Base-by-base conservation (phyloP, 2,113 vertebrate genomes). In the Patagioenas fasciata region DNA sequence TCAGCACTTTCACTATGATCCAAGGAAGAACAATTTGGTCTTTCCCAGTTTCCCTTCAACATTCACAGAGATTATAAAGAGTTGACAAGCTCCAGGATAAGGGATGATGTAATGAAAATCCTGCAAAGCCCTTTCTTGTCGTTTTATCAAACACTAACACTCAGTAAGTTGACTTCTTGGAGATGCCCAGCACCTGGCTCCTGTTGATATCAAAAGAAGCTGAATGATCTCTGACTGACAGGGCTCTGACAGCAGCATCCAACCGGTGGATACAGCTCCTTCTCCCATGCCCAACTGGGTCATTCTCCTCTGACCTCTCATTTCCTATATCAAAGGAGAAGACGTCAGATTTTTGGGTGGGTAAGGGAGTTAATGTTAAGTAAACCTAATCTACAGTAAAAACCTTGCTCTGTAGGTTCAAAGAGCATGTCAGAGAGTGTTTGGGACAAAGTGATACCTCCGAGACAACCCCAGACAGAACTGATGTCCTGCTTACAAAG, bases 261-360 rank as follows among this genome's bases (percentile, higher is more conserved):
- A 53, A 3, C 10, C 3, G 0, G 51, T 54, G 60, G 86, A 89
- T 21, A 13, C 6, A 7, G 17, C 19, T 95, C 69, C 51, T 10
- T 77, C 38, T 91, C 56, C 88, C 56, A 24, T 95, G 47, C 67
- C 75, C 75, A 24, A 2, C 25, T 3, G 50, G 25, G 17, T 83
- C 72, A 5, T 56, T 51, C 17, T 47, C 67, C 75, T 73, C 47
- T 0, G 24, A 80, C 92, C 83, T 95, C 85, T 80, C 23, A 8
- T 96, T 97, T 97, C 96, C 96, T 74, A 64, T 8, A 12, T 2
- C 1, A 1, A 40, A 53, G 82, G 56, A 82, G 80, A 79, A 57
- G n/a, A 96, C 75, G 83, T 97, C 94, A 96, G 51, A 17, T 92
- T 66, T 54, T 51, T 80, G 92, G 95, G 94, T 95, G 95, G 88